These are phyloP conservation scores for Xanthorhoe spadicearia DNA, from an alignment of 2,888 invertebrate species.

Conservation along the genomic window DNA sequence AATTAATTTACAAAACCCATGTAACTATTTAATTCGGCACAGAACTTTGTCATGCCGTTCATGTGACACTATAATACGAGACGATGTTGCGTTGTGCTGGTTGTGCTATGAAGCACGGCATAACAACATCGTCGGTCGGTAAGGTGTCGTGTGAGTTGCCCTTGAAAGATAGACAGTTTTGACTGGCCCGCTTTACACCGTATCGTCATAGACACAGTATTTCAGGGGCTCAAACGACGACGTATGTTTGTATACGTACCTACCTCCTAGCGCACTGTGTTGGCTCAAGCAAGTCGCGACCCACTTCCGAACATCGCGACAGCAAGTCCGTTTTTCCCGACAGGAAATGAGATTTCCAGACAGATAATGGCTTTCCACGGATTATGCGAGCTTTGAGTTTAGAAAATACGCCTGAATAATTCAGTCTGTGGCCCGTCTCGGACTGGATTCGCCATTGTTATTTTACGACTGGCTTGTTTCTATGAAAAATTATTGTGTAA, in stretches of 20 bases:
- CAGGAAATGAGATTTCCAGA: conserved; percentile 81
- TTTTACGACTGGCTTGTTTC: conserved; percentile 33
- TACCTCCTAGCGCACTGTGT: conserved; percentile 9
- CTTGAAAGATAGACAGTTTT: not conserved
- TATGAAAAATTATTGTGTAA: conserved; percentile 27
- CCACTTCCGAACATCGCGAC: conserved; percentile 62
- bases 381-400: conserved; percentile 71
- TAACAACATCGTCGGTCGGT: too few relatives aligned
- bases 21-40: not conserved
- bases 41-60: not conserved
- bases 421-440: conserved; percentile 45
- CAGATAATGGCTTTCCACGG: conserved; percentile 76
- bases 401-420: conserved; percentile 64
- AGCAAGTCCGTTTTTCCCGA: conserved; percentile 72
- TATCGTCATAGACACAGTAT: conserved; percentile 1
- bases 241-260: conserved; percentile 12
- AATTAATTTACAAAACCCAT: not conserved
- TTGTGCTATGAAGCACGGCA: too few relatives aligned
- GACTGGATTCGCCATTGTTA: conserved; percentile 31
- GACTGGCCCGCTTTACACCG: conserved; percentile 12
- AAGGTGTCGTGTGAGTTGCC: too few relatives aligned
- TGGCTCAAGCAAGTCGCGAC: conserved; percentile 58
- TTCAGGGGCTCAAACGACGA: conserved; percentile 20
- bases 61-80: too few relatives aligned
- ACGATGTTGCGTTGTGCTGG: too few relatives aligned